A percentile compares a stretch with the other conserved stretches of the same genome.
These are phyloP conservation scores for Zelleria hepariella DNA, from an alignment of 2,888 invertebrate genomes.

Conservation along the genomic window DNA sequence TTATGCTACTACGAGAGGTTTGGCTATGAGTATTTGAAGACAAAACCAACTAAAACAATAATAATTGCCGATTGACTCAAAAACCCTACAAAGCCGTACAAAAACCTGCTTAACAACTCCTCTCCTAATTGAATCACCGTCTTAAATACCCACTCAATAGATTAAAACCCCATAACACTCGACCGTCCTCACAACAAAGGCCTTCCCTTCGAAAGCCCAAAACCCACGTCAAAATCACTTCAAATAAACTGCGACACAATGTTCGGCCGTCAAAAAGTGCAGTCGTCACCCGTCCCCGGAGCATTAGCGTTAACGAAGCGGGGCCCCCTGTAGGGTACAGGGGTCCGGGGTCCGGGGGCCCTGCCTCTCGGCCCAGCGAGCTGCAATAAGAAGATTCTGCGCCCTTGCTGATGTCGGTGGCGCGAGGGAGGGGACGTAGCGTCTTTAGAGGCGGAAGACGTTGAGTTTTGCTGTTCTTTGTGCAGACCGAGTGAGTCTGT, in stretches of 20 bases:
- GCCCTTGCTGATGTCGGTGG: constrained; percentile 33
- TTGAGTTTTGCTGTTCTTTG: background rate
- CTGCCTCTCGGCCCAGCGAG: constrained; percentile 43
- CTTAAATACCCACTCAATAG: background rate
- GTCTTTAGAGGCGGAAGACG: background rate
- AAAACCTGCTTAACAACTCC: too few species aligned
- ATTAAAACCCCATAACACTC: background rate
- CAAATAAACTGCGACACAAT: background rate
- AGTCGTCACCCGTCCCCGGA: constrained; percentile 47
- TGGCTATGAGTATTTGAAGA: too few species aligned
- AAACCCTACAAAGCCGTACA: too few species aligned
- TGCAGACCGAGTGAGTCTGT: background rate
- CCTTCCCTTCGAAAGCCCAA: constrained; percentile 8
- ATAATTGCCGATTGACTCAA: too few species aligned
- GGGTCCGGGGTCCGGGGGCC: constrained; percentile 18
- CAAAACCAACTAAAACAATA: too few species aligned
- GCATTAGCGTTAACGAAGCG: constrained; percentile 58
- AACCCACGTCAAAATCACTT: constrained; percentile 6
- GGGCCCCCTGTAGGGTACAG: constrained; percentile 21
- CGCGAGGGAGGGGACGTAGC: background rate
- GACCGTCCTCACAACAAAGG: background rate
- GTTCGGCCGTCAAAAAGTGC: constrained; percentile 49
- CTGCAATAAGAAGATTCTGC: constrained; percentile 70
- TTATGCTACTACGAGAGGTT: too few species aligned
- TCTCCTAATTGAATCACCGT: background rate